Percentiles rank a stretch among this genome's conserved stretches.
These are phyloP conservation scores for Thamnophis sirtalis DNA, from an alignment of 2,113 vertebrate genomes.

Conservation along the genomic window DNA sequence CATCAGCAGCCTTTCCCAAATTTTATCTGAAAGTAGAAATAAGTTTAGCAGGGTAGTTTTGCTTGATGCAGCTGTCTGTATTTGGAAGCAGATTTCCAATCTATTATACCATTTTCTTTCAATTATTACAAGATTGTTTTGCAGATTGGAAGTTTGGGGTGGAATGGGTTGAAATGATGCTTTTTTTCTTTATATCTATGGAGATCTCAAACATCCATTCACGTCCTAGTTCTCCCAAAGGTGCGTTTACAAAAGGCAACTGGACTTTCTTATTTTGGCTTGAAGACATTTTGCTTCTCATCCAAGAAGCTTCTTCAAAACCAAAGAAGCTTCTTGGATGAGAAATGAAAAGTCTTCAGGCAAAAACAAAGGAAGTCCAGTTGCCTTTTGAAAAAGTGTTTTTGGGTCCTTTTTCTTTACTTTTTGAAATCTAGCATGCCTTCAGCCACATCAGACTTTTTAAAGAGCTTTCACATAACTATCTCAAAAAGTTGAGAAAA, in stretches of 20 bases:
- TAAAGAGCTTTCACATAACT: neutral
- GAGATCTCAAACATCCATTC: neutral
- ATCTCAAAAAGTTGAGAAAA: neutral
- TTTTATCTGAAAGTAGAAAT: neutral
- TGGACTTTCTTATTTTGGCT: neutral
- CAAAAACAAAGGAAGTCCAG: neutral
- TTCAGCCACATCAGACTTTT: neutral
- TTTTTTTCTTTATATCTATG: neutral
- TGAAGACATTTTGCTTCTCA: neutral
- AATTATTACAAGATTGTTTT: neutral
- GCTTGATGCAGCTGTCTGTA: neutral
- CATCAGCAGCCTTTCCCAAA: neutral
- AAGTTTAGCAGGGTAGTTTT: neutral
- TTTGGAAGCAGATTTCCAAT: neutral
- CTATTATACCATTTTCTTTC: neutral
- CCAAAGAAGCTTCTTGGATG: neutral
- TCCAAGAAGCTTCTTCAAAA: neutral
- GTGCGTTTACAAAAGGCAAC: neutral
- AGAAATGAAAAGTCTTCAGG: neutral
- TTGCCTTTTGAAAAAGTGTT: neutral
- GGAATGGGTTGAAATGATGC: neutral
- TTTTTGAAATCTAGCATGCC: neutral
- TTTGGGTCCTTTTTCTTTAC: neutral
- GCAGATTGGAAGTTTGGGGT: neutral
- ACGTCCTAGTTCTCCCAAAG: neutral